Conservation (phyloP, 2,113 vertebrate species). For the Perca flavescens region DNA sequence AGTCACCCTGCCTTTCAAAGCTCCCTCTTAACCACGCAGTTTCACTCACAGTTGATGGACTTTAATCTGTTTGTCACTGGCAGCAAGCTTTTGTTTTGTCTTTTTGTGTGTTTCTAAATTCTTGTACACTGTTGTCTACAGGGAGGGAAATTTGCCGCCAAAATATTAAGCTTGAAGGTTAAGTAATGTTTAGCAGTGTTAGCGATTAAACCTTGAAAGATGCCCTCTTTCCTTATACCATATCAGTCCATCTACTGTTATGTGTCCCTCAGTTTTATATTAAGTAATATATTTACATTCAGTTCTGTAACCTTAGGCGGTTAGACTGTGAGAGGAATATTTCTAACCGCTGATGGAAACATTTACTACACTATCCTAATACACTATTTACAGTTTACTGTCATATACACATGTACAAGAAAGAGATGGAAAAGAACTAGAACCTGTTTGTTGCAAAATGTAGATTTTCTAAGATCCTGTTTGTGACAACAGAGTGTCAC, state of each 20-base stretch:
- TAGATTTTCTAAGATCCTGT: not conserved
- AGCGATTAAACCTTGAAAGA: not conserved
- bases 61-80: conserved; percentile 28
- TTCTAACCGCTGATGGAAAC: not conserved
- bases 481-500: not conserved
- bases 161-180: conserved; percentile 20
- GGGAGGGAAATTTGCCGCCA: conserved; percentile 44
- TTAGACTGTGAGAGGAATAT: not conserved
- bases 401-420: not conserved
- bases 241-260: conserved; percentile 5
- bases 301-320: not conserved
- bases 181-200: conserved; percentile 10
- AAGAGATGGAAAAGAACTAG: not conserved
- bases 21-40: conserved; percentile 30
- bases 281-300: not conserved
- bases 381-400: not conserved
- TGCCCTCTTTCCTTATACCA: conserved; percentile 1
- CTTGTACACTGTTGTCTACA: not conserved
- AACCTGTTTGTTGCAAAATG: not conserved
- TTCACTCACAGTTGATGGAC: conserved; percentile 33
- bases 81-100: conserved; percentile 3
- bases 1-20: conserved; percentile 39
- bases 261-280: not conserved
- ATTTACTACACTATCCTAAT: not conserved
- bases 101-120: conserved; percentile 11